Percentiles rank a stretch among this genome's conserved stretches.
phyloP scores from a whole-genome alignment of 1,140 invertebrate genomes.

The Macrobrachium nipponense region DNA sequence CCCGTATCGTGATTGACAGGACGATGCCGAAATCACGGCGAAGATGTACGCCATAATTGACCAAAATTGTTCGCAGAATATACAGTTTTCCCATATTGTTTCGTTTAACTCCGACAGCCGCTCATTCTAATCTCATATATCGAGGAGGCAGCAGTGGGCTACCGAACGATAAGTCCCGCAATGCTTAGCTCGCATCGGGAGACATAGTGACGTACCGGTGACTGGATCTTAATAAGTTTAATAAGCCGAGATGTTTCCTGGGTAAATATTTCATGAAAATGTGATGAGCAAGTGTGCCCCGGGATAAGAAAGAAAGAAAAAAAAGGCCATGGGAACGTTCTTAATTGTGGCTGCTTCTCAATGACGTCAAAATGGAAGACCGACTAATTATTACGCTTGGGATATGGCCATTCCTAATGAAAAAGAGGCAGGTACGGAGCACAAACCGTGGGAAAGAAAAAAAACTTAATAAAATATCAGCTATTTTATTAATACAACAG shows the following conservation, averaged over 20 bases:
- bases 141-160: background rate
- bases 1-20: background rate
- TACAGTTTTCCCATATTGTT: too few relatives aligned
- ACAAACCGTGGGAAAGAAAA: too few relatives aligned
- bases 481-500: too few relatives aligned
- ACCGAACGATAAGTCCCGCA: background rate
- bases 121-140: too few relatives aligned
- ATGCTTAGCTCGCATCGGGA: background rate
- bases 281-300: background rate
- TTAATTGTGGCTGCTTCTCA: too few relatives aligned
- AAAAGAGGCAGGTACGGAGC: too few relatives aligned
- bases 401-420: too few relatives aligned
- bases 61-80: background rate
- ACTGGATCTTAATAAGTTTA: conserved; percentile 2
- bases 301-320: background rate
- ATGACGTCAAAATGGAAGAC: too few relatives aligned
- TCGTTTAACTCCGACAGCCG: too few relatives aligned
- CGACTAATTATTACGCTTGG: too few relatives aligned
- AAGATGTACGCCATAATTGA: background rate
- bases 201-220: conserved; percentile 4
- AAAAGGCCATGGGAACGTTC: background rate
- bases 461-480: too few relatives aligned
- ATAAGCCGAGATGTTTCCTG: conserved; percentile 17
- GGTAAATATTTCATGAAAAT: conserved; percentile 15
- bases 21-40: background rate